A percentile compares a stretch with the other conserved stretches of the same genome.
Evolutionary conservation across 2,113 vertebrate genomes (phyloP).

Genomic region (Nothoprocta perdicaria): DNA sequence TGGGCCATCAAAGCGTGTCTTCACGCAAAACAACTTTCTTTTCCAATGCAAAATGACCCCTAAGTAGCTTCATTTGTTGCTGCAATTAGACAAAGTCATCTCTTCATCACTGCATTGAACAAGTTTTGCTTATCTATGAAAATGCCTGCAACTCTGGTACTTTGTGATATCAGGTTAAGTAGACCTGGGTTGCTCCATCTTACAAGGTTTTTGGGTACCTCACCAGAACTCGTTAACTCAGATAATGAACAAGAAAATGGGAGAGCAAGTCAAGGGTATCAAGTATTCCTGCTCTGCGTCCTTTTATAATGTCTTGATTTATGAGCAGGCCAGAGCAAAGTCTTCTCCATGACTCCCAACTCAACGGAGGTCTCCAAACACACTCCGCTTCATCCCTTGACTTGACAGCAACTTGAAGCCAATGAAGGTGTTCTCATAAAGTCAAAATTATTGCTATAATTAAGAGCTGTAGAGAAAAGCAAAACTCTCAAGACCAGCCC

Average conservation of each 20-base stretch:
- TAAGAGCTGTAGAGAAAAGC: background rate
- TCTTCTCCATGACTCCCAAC: background rate
- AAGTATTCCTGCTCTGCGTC: background rate
- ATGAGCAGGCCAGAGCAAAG: background rate
- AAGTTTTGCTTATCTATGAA: background rate
- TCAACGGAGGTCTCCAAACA: background rate
- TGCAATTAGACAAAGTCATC: background rate
- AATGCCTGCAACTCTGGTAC: background rate
- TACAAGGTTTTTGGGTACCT: background rate
- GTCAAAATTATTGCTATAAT: background rate
- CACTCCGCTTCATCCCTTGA: background rate
- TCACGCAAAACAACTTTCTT: background rate
- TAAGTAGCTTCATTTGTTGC: background rate
- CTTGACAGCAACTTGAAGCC: background rate
- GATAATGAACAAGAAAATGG: background rate
- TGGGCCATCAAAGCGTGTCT: background rate
- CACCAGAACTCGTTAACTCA: background rate
- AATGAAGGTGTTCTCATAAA: background rate
- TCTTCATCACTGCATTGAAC: background rate
- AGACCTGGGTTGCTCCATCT: background rate
- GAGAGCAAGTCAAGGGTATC: background rate
- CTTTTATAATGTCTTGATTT: accelerated
- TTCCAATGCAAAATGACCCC: background rate
- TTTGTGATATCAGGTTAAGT: background rate
- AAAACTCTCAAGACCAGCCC: background rate